phyloP scores from a whole-genome alignment of 1,140 invertebrate species.

The Eufriesea mexicana region DNA sequence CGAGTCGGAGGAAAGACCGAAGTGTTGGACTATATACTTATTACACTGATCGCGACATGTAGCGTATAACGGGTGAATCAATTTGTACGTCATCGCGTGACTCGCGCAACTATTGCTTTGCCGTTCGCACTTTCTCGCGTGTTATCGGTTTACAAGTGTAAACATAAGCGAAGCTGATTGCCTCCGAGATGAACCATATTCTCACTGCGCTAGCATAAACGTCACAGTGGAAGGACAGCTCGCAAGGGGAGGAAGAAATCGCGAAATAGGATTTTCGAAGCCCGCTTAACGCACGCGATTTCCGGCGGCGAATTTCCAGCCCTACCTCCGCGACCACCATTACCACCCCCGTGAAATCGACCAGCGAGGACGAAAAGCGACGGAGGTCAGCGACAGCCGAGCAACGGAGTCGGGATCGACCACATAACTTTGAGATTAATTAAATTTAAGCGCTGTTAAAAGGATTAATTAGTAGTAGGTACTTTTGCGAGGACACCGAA shows the following conservation, averaged over 20 bases:
- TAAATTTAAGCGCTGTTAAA: slow-evolving; percentile 77
- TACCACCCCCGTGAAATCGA: slow-evolving; percentile 27
- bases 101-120: too few species aligned
- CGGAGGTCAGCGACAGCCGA: slow-evolving; percentile 4
- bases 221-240: too few species aligned
- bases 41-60: too few species aligned
- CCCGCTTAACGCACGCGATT: slow-evolving; percentile 63
- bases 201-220: too few species aligned
- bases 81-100: too few species aligned
- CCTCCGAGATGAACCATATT: too few species aligned
- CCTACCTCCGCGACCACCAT: neutral
- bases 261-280: slow-evolving; percentile 72
- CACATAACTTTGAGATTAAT: slow-evolving; percentile 79
- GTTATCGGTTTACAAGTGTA: too few species aligned
- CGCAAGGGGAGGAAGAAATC: slow-evolving; percentile 9
- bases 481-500: slow-evolving; percentile 67
- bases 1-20: neutral
- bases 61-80: too few species aligned
- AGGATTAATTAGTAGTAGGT: slow-evolving; percentile 77
- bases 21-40: too few species aligned
- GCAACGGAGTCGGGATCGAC: slow-evolving; percentile 57
- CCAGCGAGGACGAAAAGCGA: slow-evolving; percentile 47
- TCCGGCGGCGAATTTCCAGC: slow-evolving; percentile 50
- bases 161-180: too few species aligned
- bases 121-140: too few species aligned